phyloP scores from a whole-genome alignment of 1,140 invertebrate species.

The Bombus cullumanus region DNA sequence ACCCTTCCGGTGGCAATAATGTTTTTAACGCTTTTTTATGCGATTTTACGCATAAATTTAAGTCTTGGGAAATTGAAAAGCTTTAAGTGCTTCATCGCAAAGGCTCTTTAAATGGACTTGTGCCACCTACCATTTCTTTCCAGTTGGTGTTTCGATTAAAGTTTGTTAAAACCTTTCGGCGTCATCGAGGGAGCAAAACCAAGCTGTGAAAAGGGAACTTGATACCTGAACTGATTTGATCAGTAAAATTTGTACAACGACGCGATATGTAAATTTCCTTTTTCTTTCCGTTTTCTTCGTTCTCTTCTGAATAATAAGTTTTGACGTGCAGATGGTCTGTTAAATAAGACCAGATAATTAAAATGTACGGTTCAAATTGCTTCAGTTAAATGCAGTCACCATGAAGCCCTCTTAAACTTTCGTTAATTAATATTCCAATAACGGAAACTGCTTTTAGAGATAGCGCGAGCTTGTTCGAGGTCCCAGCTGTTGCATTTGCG shows the following conservation, averaged over 20 bases:
- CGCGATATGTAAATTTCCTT: not conserved
- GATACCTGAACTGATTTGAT: not conserved
- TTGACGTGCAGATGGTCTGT: not conserved
- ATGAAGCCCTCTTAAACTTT: slow-evolving; percentile 17
- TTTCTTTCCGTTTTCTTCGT: no score
- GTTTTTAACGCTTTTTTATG: not conserved
- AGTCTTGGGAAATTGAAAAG: not conserved
- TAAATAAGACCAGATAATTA: not conserved
- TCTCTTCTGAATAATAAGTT: not conserved
- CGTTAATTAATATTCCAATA: slow-evolving; percentile 41
- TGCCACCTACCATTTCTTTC: not conserved
- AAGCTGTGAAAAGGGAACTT: not conserved
- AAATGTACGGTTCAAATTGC: not conserved
- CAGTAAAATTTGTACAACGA: not conserved
- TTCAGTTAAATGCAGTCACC: not conserved
- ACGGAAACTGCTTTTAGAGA: not conserved
- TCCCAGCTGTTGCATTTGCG: not conserved
- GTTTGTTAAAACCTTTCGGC: not conserved
- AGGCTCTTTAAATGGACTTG: not conserved
- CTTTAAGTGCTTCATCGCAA: no score
- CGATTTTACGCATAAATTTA: not conserved
- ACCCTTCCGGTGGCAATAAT: not conserved
- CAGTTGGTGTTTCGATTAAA: not conserved
- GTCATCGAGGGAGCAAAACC: not conserved
- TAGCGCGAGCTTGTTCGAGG: not conserved